A percentile compares a stretch with the other conserved stretches of the same genome.
Evolutionary conservation across 1,140 invertebrate species (phyloP).

Genomic region (Pomacea maculata): DNA sequence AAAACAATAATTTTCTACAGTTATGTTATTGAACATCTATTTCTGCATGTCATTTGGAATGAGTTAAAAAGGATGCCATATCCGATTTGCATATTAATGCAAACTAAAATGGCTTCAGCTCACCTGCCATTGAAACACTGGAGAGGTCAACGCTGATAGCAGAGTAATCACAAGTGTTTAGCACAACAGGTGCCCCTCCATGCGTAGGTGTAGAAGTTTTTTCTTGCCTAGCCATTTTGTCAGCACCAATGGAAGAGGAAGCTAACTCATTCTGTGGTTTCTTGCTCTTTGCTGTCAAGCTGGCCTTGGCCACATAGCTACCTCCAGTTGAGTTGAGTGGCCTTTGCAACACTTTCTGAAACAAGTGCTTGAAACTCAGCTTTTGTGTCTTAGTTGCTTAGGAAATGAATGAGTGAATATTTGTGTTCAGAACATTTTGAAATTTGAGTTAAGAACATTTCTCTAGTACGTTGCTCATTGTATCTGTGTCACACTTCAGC

Average conservation of each 20-base stretch:
- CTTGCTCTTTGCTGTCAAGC: neutral
- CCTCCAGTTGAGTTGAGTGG: neutral
- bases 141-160: slow-evolving; percentile 47
- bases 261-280: neutral
- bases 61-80: neutral
- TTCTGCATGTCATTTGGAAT: no score
- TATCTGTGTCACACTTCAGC: no score
- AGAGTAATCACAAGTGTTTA: slow-evolving; percentile 45
- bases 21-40: no score
- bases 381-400: no score
- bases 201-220: slow-evolving; percentile 50
- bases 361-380: neutral
- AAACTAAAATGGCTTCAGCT: neutral
- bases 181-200: slow-evolving; percentile 34
- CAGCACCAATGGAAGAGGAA: no score
- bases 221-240: slow-evolving; percentile 3
- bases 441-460: no score
- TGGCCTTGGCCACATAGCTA: neutral
- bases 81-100: neutral
- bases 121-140: slow-evolving; percentile 28
- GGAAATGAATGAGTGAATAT: no score
- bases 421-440: no score
- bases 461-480: no score
- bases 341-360: neutral
- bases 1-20: neutral